These are phyloP conservation scores for Illadopsis cleaveri DNA, from an alignment of 2,113 vertebrate genomes.

Conservation along the genomic window DNA sequence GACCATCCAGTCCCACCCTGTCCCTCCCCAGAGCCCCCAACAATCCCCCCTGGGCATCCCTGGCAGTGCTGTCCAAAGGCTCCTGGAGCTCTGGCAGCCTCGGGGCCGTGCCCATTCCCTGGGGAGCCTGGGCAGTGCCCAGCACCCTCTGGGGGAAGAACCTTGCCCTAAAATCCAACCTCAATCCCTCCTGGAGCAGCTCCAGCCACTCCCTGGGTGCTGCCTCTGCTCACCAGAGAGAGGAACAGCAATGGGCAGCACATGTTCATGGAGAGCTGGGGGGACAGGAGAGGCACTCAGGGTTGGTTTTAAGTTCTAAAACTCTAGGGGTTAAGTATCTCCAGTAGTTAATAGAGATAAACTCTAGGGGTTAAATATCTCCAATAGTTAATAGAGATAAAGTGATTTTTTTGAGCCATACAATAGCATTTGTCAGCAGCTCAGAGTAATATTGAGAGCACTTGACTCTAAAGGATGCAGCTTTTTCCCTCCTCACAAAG, in stretches of 20 bases:
- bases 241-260: not conserved
- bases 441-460: not conserved
- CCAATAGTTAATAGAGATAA: not conserved
- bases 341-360: not conserved
- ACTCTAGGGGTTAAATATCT: not conserved
- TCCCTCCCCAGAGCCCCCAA: not conserved
- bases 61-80: not conserved
- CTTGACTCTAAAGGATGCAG: not conserved
- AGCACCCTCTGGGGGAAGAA: not conserved
- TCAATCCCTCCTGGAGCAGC: not conserved
- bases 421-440: not conserved
- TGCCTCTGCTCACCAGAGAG: not conserved
- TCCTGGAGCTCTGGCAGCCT: not conserved
- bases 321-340: not conserved
- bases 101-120: not conserved
- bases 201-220: rapidly evolving
- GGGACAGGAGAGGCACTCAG: not conserved
- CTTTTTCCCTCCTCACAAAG: not conserved
- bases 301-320: not conserved
- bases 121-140: not conserved
- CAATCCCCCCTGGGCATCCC: not conserved
- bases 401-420: not conserved
- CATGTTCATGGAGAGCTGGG: not conserved
- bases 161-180: rapidly evolving
- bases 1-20: rapidly evolving